Evolutionary conservation across 1,140 invertebrate genomes (phyloP).

Genomic region (Bombyx mandarina): DNA sequence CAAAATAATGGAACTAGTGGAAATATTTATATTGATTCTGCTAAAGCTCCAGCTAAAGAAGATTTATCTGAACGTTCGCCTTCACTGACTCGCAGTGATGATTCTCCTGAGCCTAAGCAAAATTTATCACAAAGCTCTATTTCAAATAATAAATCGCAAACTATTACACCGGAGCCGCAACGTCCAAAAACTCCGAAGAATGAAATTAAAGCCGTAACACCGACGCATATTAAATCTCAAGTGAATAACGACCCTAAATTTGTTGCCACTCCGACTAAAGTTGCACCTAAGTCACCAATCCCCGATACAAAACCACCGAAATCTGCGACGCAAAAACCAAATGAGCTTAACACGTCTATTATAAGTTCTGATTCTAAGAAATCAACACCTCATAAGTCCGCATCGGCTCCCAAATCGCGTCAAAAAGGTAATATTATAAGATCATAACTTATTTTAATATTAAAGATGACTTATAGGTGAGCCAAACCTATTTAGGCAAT

Average conservation of each 20-base stretch:
- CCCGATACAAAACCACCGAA: constrained; percentile 30
- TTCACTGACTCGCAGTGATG: constrained; percentile 65
- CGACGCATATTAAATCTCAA: constrained; percentile 16
- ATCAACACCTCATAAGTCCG: constrained; percentile 47
- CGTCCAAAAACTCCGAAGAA: constrained; percentile 56
- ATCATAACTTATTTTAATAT: background rate
- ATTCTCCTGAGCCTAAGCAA: constrained; percentile 61
- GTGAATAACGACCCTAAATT: constrained; percentile 22
- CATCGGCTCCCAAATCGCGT: constrained; percentile 47
- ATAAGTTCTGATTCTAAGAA: constrained; percentile 39
- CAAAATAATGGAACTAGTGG: constrained; percentile 37
- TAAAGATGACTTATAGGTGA: background rate
- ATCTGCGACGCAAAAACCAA: constrained; percentile 28
- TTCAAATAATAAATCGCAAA: constrained; percentile 37
- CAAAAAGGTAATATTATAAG: constrained; percentile 47
- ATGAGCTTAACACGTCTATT: constrained; percentile 37
- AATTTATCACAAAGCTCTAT: constrained; percentile 31
- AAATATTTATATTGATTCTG: constrained; percentile 23
- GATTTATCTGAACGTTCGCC: constrained; percentile 63
- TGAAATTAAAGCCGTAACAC: constrained; percentile 33
- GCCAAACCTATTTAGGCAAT: constrained; percentile 1
- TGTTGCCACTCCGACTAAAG: constrained; percentile 26
- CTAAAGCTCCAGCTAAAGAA: constrained; percentile 31
- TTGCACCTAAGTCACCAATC: constrained; percentile 37
- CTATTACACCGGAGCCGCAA: constrained; percentile 41